Evolutionary conservation across 2,888 invertebrate genomes (phyloP), one percentile per base, ranked within the genome.

Genomic region (Doris montereyensis): DNA sequence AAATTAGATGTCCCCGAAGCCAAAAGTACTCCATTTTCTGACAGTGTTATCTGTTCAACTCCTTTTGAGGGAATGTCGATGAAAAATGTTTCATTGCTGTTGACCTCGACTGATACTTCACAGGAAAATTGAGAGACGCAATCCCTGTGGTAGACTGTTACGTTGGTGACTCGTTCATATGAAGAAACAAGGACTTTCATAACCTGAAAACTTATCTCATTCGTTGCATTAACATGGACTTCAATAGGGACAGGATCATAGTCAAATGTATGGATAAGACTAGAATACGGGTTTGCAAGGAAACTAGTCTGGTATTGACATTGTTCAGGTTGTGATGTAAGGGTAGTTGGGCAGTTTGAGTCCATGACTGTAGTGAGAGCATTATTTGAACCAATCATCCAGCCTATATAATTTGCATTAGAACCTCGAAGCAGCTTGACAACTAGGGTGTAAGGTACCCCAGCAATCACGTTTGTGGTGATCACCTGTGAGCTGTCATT

Each of bases 381-480:
- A 10, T 62, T 35, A 2, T 78, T 71, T 0, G 76, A 52, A 71
- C 81, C 79, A 13, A 84, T 67, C 2, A 77, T 68, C 85, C 84
- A 87, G 1, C 32, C 41, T 2, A 82, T 76, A n/a, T n/a, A n/a
- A 28, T 57, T 67, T 10, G 83, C 77, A 57, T 84, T 62, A 17
- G 84, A 84, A 0, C 87, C 88, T 21, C 75, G 76, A n/a, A 76
- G 73, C 21, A 84, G 82, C 24, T 80, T 76, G 17, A 84, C 77
- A 3, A 85, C 83, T 67, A 87, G 76, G 41, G 81, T 65, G 17
- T 83, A 81, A 2, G 60, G 26, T 2, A 60, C 17, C 21, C 82
- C 84, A 30, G 76, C 78, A 71, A 84, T 85, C 8, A 85, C 84
- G 71, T 85, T 82, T 35, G 85, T 77, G n/a, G 81, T 82, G 4